These are phyloP conservation scores for Tribolium madens DNA, from an alignment of 1,140 invertebrate genomes.

Conservation along the genomic window DNA sequence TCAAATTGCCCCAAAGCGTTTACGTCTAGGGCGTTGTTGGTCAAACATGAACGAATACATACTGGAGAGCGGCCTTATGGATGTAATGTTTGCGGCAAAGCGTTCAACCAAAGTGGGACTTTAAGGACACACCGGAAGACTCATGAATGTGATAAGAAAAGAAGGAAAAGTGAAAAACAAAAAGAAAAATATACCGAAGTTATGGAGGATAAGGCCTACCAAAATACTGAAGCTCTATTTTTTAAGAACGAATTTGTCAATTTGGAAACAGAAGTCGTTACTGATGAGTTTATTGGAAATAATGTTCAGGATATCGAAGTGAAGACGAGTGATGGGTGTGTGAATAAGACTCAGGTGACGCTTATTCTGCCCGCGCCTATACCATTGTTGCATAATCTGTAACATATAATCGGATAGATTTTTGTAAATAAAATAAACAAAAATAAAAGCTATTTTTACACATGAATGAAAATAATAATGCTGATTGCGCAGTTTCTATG, in stretches of 20 bases:
- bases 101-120: conserved; percentile 53
- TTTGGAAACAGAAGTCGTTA: conserved; percentile 21
- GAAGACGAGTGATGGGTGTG: background rate
- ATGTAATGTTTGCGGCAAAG: conserved; percentile 49
- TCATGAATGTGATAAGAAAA: conserved; percentile 41
- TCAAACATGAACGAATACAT: conserved; percentile 53
- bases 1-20: conserved; percentile 49
- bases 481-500: too few species aligned
- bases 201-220: background rate
- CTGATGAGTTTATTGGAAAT: conserved; percentile 17
- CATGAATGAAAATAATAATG: too few species aligned
- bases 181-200: background rate
- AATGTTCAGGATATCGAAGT: conserved; percentile 18
- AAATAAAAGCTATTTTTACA: too few species aligned
- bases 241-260: conserved; percentile 27
- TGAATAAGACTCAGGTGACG: conserved; percentile 26
- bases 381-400: conserved; percentile 21
- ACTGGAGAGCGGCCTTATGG: conserved; percentile 53
- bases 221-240: background rate
- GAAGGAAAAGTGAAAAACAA: background rate
- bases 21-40: conserved; percentile 48
- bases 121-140: conserved; percentile 50
- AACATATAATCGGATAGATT: background rate
- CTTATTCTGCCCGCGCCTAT: conserved; percentile 31
- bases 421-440: too few species aligned